Evolutionary conservation across 2,888 invertebrate species (phyloP), one percentile per base, ranked within the genome.

Genomic region (Smittia sp.): DNA sequence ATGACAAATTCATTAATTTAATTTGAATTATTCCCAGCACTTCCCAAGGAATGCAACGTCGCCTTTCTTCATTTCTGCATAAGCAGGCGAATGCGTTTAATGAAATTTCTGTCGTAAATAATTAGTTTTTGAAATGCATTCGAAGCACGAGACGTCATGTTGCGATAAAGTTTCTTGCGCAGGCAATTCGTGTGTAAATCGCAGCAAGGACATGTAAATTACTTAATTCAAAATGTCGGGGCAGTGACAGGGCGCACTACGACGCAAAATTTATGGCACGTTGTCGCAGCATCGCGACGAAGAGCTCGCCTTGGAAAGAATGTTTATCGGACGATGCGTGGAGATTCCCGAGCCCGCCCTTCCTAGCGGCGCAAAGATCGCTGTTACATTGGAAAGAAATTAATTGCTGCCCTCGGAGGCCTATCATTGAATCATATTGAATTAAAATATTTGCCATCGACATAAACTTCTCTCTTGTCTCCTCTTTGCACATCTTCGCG

Each of bases 191-290:
- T 15, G 15, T 52, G 15, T 39, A 39, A 11, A 9, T 39, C 27
- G 27, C n/a, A n/a, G 38, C 66, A 66, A 66, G 66, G 66, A 66
- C 38, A 66, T 66, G 66, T 20, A 66, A 66, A 66, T 66, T 66
- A 20, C 66, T 66, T 66, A 66, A 67, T 67, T 41, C 15, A n/a
- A 41, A 22, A n/a, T 7, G 4, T 20, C 58, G 58, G 1, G 18
- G 15, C 46, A 11, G 15, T 2, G 11, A 46, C 2, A 46, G 46
- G 46, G 11, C 15, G 46, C 32, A 11, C 6, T 11, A 46, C n/a
- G 3, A 13, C 6, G 11, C 32, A 32, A 32, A 46, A 46, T 46
- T 46, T 46, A 58, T 11, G 65, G 11, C 1, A 62, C 1, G 22
- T 22, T n/a, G 18, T n/a, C 32, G 18, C 27, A 65, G 1, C 58